Evolutionary conservation across 2,797 vertebrate species (phyloP).

Genomic region (Carapus acus): DNA sequence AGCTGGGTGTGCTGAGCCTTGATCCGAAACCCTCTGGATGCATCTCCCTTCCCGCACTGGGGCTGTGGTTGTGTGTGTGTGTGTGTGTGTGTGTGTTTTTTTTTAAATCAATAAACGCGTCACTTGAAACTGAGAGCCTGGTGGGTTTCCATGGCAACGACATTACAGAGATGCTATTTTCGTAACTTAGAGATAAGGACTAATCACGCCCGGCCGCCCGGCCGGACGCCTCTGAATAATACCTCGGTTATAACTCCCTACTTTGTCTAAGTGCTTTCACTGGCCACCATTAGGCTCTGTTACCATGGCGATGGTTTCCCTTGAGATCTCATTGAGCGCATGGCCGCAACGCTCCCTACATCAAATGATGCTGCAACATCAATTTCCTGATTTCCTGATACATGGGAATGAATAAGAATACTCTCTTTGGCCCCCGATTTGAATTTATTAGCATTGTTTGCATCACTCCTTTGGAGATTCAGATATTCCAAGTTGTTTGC

Average conservation of each 20-base stretch:
- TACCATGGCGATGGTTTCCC: conserved; percentile 62
- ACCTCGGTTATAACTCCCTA: conserved; percentile 59
- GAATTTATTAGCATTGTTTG: background rate
- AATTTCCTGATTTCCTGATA: conserved; percentile 33
- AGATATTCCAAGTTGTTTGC: too few species aligned
- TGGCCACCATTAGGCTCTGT: conserved; percentile 61
- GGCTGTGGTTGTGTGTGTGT: too few species aligned
- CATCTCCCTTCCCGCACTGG: conserved; percentile 36
- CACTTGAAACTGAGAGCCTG: conserved; percentile 51
- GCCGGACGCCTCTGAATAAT: conserved; percentile 62
- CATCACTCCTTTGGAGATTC: too few species aligned
- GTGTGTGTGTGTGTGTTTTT: too few species aligned
- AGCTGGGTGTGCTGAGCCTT: conserved; percentile 32
- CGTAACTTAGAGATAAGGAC: conserved; percentile 65
- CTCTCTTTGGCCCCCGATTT: conserved; percentile 7
- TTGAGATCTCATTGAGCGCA: conserved; percentile 47
- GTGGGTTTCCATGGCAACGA: conserved; percentile 62
- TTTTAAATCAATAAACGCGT: conserved; percentile 54
- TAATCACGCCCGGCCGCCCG: conserved; percentile 56
- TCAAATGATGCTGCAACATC: conserved; percentile 32
- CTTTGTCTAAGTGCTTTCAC: conserved; percentile 67
- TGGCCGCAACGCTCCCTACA: conserved; percentile 41
- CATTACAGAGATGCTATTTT: conserved; percentile 64
- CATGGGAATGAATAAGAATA: conserved; percentile 21
- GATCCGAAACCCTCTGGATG: conserved; percentile 17